These are phyloP conservation scores for Sclerodermus sp. DNA, from an alignment of 2,888 invertebrate species.

Conservation along the genomic window DNA sequence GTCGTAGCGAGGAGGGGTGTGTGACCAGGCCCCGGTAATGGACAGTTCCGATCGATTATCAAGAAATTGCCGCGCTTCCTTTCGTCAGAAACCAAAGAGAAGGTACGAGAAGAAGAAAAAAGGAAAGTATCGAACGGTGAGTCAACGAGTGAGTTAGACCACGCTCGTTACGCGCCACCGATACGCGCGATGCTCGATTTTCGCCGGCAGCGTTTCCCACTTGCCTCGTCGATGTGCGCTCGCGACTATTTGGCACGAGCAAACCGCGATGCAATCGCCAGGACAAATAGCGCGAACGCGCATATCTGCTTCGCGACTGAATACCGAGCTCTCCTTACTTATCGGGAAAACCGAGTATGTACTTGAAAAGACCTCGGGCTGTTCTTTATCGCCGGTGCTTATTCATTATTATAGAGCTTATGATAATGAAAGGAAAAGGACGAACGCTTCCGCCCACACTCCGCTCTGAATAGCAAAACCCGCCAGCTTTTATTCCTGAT, in stretches of 20 bases:
- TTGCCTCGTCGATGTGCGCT: no score
- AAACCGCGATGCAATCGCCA: constrained; percentile 2
- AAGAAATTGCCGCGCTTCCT: no score
- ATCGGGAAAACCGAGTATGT: background rate
- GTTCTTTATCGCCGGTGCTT: constrained; percentile 12
- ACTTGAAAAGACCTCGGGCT: background rate
- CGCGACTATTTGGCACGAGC: background rate
- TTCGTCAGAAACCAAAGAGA: no score
- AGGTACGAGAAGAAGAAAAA: no score
- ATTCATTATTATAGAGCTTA: constrained; percentile 20
- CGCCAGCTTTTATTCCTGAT: background rate
- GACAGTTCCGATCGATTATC: no score
- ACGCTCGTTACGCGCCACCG: no score
- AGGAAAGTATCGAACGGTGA: no score
- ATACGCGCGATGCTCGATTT: no score
- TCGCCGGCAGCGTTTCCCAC: no score
- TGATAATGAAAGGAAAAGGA: constrained; percentile 22
- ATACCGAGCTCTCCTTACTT: background rate
- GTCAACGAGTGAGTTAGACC: no score
- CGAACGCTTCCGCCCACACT: constrained; percentile 11
- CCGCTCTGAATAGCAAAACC: background rate
- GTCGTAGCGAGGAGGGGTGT: no score
- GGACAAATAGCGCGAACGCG: constrained; percentile 3
- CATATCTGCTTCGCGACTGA: background rate
- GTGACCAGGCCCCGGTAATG: no score